These are phyloP conservation scores for Scomber japonicus DNA, from an alignment of 2,113 vertebrate species.

Conservation along the genomic window DNA sequence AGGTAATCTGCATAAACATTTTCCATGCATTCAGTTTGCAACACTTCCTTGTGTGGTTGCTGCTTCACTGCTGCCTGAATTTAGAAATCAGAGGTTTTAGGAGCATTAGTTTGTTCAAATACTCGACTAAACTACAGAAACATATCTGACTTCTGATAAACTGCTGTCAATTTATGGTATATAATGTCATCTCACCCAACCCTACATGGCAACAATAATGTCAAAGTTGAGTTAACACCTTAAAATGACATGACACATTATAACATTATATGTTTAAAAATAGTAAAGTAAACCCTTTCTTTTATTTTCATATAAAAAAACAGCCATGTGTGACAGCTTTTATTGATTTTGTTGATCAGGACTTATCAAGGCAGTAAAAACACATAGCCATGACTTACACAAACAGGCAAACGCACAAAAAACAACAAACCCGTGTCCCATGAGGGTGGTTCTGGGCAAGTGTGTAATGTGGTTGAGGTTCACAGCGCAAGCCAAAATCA, in stretches of 20 bases:
- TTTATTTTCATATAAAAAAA: not conserved
- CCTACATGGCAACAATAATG: not conserved
- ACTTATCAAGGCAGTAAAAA: slow-evolving; percentile 39
- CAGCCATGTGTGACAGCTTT: not conserved
- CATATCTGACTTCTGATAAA: not conserved
- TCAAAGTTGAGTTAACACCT: not conserved
- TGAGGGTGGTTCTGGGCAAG: slow-evolving; percentile 29
- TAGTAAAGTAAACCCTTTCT: not conserved
- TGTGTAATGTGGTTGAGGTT: slow-evolving; percentile 28
- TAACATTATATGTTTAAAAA: not conserved
- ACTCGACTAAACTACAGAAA: too few species aligned
- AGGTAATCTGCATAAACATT: too few species aligned
- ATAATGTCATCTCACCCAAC: not conserved
- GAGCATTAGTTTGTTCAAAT: too few species aligned
- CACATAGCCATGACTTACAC: slow-evolving; percentile 28
- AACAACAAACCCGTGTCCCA: not conserved
- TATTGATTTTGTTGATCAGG: slow-evolving; percentile 49
- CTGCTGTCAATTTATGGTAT: not conserved
- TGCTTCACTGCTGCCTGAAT: too few species aligned
- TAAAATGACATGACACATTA: not conserved
- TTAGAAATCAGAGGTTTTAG: too few species aligned
- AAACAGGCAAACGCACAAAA: slow-evolving; percentile 30
- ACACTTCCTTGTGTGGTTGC: too few species aligned
- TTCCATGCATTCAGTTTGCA: too few species aligned
- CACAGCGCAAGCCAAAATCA: slow-evolving; percentile 38